phyloP scores from a whole-genome alignment of 2,888 invertebrate genomes.

The Prosapia bicincta region DNA sequence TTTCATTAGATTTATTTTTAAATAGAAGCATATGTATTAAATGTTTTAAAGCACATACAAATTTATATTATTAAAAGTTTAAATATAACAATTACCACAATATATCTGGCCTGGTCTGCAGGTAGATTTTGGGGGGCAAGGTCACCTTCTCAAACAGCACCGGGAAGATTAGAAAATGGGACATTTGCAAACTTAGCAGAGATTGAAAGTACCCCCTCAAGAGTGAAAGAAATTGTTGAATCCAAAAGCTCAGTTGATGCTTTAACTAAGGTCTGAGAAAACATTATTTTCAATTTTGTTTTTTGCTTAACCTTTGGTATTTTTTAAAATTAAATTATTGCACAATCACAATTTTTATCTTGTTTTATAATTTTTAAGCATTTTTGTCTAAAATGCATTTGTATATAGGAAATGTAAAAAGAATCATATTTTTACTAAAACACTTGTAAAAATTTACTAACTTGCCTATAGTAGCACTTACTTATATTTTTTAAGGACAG shows the following conservation, averaged over 20 bases:
- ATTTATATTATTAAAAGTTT: no score
- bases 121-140: slow-evolving; percentile 21
- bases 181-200: background rate
- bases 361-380: background rate
- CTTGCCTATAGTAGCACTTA: no score
- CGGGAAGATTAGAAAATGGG: slow-evolving; percentile 45
- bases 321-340: background rate
- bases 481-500: no score
- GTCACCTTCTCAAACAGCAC: slow-evolving; percentile 46
- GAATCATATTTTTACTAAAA: no score
- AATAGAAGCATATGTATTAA: no score
- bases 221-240: background rate
- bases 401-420: no score
- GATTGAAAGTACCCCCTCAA: background rate
- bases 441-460: no score
- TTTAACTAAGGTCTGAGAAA: background rate
- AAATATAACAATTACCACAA: no score
- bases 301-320: background rate
- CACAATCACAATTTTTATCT: background rate
- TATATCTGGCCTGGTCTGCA: slow-evolving; percentile 9
- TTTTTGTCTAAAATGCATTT: no score
- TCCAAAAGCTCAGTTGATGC: background rate
- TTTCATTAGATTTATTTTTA: no score
- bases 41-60: no score
- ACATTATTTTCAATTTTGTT: background rate